Base-by-base conservation (phyloP, 2,797 vertebrate species). In the Helostoma temminkii region DNA sequence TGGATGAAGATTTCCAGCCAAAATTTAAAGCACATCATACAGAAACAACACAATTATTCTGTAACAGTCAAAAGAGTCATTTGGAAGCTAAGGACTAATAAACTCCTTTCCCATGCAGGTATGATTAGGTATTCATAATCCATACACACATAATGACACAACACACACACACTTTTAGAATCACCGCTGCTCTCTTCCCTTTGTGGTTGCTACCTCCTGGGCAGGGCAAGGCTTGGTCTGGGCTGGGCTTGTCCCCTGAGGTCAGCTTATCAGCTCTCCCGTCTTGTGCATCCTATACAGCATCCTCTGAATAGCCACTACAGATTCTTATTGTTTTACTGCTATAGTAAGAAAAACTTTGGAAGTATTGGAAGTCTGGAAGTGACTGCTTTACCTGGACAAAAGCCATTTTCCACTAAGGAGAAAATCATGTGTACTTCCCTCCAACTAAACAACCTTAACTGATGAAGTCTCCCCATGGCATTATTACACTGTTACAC, bases 391-490 rank as follows among this genome's bases (percentile, higher is more conserved):
- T 87, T 76, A 83, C 70, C 71, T 82, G 79, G 83, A 79, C 52
- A 49, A 56, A 61, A 15, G 78, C 76, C 83, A 83, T 66, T 67
- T 86, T 87, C 75, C 81, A 70, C 43, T 64, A 60, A 89, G 42
- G 76, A 81, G 65, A 82, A 86, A 86, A 86, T 61, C 85, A 85
- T 64, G 53, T 84, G 78, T 63, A 61, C 28, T 72, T 83, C 72
- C 69, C 43, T 69, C 58, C 1, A 39, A 74, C 57, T 9, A 14
- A 66, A 19, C 15, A 22, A 26, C 18, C 10, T 57, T 49, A 26
- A 73, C 19, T 66, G 42, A 67, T 66, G 47, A 82, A 71, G n/a
- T 52, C 58, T 37, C 43, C 15, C 43, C 12, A 19, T 9, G 19
- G 48, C 21, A 45, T 67, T 58, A 47, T 28, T 47, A 53, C 21